Evolutionary conservation across 2,888 invertebrate species (phyloP), one percentile per base, ranked within the genome.

Genomic region (Stenurella melanura): DNA sequence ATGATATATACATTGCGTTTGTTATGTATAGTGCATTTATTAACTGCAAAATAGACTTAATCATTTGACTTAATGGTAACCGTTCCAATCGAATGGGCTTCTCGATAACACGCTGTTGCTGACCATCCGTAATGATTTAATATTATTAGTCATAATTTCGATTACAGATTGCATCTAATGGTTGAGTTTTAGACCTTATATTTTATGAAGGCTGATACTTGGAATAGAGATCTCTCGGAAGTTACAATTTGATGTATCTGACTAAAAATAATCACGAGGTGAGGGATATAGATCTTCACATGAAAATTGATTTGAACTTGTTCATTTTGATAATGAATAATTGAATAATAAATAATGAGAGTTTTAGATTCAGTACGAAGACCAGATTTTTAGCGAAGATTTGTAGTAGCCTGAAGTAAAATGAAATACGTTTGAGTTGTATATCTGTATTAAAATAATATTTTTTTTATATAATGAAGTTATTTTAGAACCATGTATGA

Each of bases 41-140:
- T 71, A 60, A 58, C 60, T 60, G 60, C 64, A 69, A 70, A 75
- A 64, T 34, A 63, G 38, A 19, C 70, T 56, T 64, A 57, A 70
- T 75, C 75, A 75, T 75, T 63, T 57, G 75, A 75, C 42, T 70
- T 70, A 70, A 70, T 75, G 64, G 56, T 61, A n/a, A 42, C 56
- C 64, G 58, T 73, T 73, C 72, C 76, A 66, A 68, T 63, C 68
- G 21, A 30, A 54, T 30, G 21, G 15, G 26, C 56, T 68, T 50
- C 30, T 68, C 54, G 56, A 34, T 50, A 56, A 56, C 68, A 68
- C 56, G 68, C 54, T 68, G 56, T 26, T 54, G 18, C 68, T 64
- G 66, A 42, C 42, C 50, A 19, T 18, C 66, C 42, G 54, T 50
- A 50, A 67, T 67, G 66, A 42, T 42, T 67, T 67, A 67, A 50